Evolutionary conservation across 2,888 invertebrate species (phyloP).

Genomic region (Allygus modestus): DNA sequence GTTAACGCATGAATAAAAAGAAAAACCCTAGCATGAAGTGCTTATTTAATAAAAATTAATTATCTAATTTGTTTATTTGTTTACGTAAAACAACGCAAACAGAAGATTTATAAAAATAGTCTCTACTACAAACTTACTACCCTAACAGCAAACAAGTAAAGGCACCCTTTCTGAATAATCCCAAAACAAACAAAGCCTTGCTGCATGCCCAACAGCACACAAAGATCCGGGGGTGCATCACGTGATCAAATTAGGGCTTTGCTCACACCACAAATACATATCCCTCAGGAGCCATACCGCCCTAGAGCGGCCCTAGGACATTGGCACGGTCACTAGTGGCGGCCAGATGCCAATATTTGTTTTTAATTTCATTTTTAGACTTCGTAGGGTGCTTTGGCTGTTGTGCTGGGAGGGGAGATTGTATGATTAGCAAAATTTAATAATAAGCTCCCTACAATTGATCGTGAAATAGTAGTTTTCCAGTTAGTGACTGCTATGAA

Average conservation of each 20-base stretch:
- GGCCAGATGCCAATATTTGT: constrained; percentile 43
- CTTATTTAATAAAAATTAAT: too few species aligned
- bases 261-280: constrained; percentile 9
- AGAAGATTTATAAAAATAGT: too few species aligned
- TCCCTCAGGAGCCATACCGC: background rate
- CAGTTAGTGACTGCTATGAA: too few species aligned
- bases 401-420: background rate
- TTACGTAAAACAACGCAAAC: too few species aligned
- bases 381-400: background rate
- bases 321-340: background rate
- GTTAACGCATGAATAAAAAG: too few species aligned
- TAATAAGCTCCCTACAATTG: background rate
- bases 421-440: constrained; percentile 2
- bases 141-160: too few species aligned
- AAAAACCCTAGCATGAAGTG: too few species aligned
- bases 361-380: constrained; percentile 32
- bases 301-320: constrained; percentile 14
- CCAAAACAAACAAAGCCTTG: background rate
- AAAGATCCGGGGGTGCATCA: background rate
- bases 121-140: too few species aligned
- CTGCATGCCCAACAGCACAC: background rate
- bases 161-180: too few species aligned
- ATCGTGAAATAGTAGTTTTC: too few species aligned
- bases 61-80: too few species aligned
- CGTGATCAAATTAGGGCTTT: constrained; percentile 37